These are phyloP conservation scores for Megalonaias nervosa DNA, from an alignment of 1,140 invertebrate species.

Conservation along the genomic window DNA sequence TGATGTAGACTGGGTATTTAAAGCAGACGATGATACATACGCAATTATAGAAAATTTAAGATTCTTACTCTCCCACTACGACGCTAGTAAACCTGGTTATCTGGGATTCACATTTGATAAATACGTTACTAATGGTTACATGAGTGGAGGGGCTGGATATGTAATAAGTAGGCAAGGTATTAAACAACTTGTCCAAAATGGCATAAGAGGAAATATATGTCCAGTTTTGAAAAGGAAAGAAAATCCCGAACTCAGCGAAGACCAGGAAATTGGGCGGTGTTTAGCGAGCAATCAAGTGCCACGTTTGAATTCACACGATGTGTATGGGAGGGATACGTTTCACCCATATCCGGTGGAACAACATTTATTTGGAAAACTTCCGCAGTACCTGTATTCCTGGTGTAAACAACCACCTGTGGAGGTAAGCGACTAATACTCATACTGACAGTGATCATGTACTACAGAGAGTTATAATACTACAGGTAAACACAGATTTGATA, in stretches of 20 bases:
- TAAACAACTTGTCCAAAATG: constrained; percentile 27
- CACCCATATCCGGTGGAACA: constrained; percentile 22
- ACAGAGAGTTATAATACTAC: too few relatives aligned
- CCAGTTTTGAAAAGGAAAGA: constrained; percentile 1
- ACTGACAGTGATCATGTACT: too few relatives aligned
- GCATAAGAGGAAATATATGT: constrained; percentile 31
- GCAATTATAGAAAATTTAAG: constrained; percentile 92
- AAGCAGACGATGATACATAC: constrained; percentile 77
- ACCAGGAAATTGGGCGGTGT: constrained; percentile 47
- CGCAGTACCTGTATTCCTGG: constrained; percentile 18
- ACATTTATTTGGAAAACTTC: constrained; percentile 17
- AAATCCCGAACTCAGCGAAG: constrained; percentile 39
- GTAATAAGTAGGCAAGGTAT: constrained; percentile 45
- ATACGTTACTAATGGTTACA: constrained; percentile 42
- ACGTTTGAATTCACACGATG: constrained; percentile 31
- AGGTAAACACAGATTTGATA: too few relatives aligned
- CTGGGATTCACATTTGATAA: constrained; percentile 47
- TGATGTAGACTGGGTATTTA: constrained; percentile 60
- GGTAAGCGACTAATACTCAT: not conserved
- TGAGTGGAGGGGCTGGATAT: constrained; percentile 49
- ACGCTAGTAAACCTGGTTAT: constrained; percentile 8
- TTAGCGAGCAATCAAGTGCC: constrained; percentile 27
- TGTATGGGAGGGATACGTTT: constrained; percentile 27
- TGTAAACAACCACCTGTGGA: constrained; percentile 12
- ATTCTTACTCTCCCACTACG: constrained; percentile 82